Evolutionary conservation across 2,113 vertebrate genomes (phyloP).

Genomic region (Amblyornis subalaris): DNA sequence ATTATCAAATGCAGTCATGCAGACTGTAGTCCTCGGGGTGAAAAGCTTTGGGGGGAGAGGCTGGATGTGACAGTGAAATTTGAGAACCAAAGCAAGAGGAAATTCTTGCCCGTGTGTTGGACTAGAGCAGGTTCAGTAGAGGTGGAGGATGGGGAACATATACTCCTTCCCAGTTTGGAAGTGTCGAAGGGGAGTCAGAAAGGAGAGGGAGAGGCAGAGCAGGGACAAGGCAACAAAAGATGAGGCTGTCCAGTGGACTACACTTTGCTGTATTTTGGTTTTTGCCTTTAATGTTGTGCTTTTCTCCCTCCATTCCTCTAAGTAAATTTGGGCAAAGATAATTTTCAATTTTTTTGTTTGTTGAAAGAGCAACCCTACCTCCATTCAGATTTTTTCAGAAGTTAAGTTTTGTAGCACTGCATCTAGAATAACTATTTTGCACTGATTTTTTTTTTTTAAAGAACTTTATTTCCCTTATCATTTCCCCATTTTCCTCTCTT

Average conservation of each 20-base stretch:
- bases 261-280: background rate
- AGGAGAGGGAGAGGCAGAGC: background rate
- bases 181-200: background rate
- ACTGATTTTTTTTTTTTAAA: background rate
- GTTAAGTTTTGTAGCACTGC: background rate
- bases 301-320: background rate
- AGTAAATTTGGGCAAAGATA: background rate
- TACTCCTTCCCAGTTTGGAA: background rate
- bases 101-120: background rate
- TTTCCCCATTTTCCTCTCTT: background rate
- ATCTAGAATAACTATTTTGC: background rate
- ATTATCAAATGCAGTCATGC: background rate
- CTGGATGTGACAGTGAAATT: background rate
- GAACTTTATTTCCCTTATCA: background rate
- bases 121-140: background rate
- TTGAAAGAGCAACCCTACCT: background rate
- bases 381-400: background rate
- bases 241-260: background rate
- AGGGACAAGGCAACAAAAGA: background rate
- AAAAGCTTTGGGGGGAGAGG: background rate
- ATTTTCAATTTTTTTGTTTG: background rate
- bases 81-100: slow-evolving; percentile 8
- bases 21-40: background rate
- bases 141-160: background rate
- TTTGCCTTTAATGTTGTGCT: background rate